Evolutionary conservation across 1,140 invertebrate genomes (phyloP), one percentile per base, ranked within the genome.

Genomic region (Ephestia elutella): DNA sequence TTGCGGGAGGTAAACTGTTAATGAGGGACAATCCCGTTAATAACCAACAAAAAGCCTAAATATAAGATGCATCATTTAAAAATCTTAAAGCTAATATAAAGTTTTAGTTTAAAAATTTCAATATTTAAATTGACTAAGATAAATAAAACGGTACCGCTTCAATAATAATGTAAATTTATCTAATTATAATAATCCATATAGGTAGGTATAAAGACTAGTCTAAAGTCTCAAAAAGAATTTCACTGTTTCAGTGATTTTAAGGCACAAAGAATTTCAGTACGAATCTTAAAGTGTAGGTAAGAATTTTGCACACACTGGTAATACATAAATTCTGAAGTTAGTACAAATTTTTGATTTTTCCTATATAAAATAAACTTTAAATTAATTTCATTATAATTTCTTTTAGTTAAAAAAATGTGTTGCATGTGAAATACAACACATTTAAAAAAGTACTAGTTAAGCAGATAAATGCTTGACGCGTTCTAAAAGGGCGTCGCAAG

Each of bases 401-500:
- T 32, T 32, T 32, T 10, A 32, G 30, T 7, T 32, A 10, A 32
- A 32, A 10, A 32, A 10, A 5, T 28, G 3, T 28, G 8, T 28
- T 28, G 8, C 8, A 28, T 28, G 8, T 28, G 25, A 8, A 5
- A 5, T 28, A 28, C 8, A 28, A 2, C 11, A 32, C 11, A 11
- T 5, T 28, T 25, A 25, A 32, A 32, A 32, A 1, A 11, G 30
- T 32, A 10, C 30, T 19, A 54, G 38, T 75, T 76, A 86, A 17
- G 63, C 75, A 21, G 73, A 60, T 15, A 89, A 75, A 61, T 91
- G 82, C 73, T 93, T 93, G 19, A 95, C 90, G 75, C 91, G 92
- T 18, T 89, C 89, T 5, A 97, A 88, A 0, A 97, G 90, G 18
- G 92, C 92, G 84, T 97, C 96, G 79, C 96, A 97, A 0, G 95